Conservation (phyloP, 2,797 vertebrate species). For the Gymnopithys bicolor region DNA sequence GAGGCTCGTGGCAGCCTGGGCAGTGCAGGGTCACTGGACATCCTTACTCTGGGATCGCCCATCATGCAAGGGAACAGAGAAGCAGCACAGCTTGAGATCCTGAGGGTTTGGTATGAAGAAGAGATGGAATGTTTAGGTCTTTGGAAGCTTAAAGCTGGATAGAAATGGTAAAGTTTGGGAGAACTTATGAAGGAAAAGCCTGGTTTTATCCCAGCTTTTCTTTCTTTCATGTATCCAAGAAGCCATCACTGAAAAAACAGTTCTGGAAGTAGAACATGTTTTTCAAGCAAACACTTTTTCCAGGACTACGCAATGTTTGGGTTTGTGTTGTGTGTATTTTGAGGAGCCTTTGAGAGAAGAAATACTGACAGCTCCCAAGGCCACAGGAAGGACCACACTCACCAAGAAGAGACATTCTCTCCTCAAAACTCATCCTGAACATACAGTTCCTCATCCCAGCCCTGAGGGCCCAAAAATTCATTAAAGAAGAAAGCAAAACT, state of each 20-base stretch:
- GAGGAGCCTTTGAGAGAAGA: neutral
- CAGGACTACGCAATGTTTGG: neutral
- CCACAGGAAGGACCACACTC: neutral
- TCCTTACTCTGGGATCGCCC: neutral
- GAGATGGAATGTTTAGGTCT: neutral
- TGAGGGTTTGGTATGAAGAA: neutral
- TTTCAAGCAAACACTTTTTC: neutral
- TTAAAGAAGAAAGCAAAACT: constrained; percentile 18
- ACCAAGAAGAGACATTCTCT: neutral
- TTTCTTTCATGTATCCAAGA: neutral
- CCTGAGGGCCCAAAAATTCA: neutral
- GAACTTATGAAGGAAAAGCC: neutral
- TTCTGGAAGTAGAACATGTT: neutral
- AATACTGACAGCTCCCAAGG: neutral
- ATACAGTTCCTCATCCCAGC: neutral
- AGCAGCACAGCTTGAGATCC: neutral
- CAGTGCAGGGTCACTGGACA: accelerated
- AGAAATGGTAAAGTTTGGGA: neutral
- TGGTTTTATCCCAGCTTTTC: neutral
- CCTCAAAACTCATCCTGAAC: neutral
- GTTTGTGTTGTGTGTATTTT: neutral
- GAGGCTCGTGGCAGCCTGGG: neutral
- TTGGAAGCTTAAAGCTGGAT: neutral
- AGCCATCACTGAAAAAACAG: neutral
- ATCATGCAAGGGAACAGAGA: neutral